phyloP scores from a whole-genome alignment of 2,888 invertebrate genomes.

The Hemistola chrysoprasaria region DNA sequence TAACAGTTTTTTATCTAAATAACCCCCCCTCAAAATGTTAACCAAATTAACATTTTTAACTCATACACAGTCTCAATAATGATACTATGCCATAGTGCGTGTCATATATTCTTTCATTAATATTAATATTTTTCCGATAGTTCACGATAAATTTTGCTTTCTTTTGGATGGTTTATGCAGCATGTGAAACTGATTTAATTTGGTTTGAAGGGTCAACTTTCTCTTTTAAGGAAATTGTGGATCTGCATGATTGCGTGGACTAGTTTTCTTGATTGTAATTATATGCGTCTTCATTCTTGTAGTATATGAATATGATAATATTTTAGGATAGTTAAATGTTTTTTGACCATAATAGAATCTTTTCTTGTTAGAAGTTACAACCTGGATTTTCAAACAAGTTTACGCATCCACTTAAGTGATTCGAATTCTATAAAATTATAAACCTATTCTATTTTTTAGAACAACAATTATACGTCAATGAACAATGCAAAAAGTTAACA shows the following conservation, averaged over 20 bases:
- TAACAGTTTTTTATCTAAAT: slow-evolving; percentile 75
- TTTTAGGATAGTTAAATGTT: no score
- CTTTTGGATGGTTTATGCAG: slow-evolving; percentile 49
- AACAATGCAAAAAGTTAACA: no score
- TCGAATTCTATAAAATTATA: no score
- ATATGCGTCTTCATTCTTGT: no score
- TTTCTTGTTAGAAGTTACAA: no score
- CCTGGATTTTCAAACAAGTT: no score
- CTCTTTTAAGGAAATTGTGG: slow-evolving; percentile 13
- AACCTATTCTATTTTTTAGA: no score
- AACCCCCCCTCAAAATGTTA: slow-evolving; percentile 64
- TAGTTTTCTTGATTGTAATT: background rate
- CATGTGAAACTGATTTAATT: slow-evolving; percentile 29
- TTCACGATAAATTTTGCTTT: slow-evolving; percentile 55
- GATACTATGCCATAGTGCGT: slow-evolving; percentile 66
- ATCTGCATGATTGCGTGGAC: background rate
- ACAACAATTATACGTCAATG: no score
- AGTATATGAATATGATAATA: no score
- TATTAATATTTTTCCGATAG: slow-evolving; percentile 64
- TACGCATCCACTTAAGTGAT: no score
- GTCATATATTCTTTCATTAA: slow-evolving; percentile 67
- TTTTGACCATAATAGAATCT: no score
- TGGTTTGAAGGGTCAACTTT: slow-evolving; percentile 21
- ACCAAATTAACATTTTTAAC: slow-evolving; percentile 68
- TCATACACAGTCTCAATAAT: slow-evolving; percentile 55